Base-by-base conservation (phyloP, 2,888 invertebrate species). In the Amphipyra berbera region DNA sequence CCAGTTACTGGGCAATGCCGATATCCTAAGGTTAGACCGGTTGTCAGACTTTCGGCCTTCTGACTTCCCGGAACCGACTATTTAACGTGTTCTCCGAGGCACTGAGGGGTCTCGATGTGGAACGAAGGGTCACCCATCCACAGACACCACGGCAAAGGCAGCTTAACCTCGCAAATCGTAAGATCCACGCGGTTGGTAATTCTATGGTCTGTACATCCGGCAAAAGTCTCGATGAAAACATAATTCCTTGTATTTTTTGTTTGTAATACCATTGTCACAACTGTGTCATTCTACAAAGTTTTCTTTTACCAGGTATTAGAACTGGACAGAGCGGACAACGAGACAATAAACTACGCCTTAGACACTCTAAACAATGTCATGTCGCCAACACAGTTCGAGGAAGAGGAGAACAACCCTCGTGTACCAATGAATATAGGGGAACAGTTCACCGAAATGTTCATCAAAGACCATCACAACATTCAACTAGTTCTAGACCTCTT, bases 401-500 rank as follows among this genome's bases (percentile, higher is more conserved):
- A 98, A 81, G 98, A 98, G 88, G 96, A 96, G 52, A 96, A 96
- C 69, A 96, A 96, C 78, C 96, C 96, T 0, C 93, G 93, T 40
- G 95, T 96, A 1, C 95, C 95, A 47, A 95, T 96, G 62, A 97
- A 97, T 87, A 96, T 98, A 30, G 98, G 98, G 0, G 98, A 98
- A 85, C 98, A 98, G 84, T 99, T 99, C 89, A 99, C 99, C 0
- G 99, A 99, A 93, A 99, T 99, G 96, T 99, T 99, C 88, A 97
- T 99, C 37, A 99, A 99, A 90, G 97, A 97, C 79, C 94, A 96
- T 15, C 98, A 98, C 76, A 98, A 98, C 89, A 97, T 99, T 9
- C 96, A 97, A 48, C 89, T 98, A 27, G 95, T 99, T 0, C 92
- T 99, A 76, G 96, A 97, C 61, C 96, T 98, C 63, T 92, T 99